Percentiles rank a stretch among this genome's conserved stretches.
phyloP scores from a whole-genome alignment of 2,113 vertebrate species.

The Carettochelys insculpta region DNA sequence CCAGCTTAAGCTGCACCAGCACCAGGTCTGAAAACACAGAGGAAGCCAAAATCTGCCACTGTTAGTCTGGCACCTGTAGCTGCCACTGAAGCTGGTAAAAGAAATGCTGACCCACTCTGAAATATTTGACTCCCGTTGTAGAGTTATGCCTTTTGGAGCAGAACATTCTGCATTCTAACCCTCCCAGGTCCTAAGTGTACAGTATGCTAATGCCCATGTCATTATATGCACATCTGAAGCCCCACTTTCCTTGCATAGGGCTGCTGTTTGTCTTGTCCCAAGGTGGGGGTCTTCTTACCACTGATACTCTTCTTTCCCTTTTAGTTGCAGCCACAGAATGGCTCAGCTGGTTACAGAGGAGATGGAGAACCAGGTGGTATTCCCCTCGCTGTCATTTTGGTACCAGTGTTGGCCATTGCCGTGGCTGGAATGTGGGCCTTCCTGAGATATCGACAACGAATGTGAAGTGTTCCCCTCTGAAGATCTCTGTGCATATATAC shows the following conservation, averaged over 20 bases:
- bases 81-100: not conserved
- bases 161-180: not conserved
- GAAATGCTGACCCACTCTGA: not conserved
- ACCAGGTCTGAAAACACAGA: not conserved
- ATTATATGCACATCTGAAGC: not conserved
- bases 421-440: slow-evolving; percentile 66
- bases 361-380: slow-evolving; percentile 75
- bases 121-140: not conserved
- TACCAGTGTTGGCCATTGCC: slow-evolving; percentile 73
- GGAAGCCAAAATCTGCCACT: not conserved
- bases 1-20: not conserved
- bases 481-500: slow-evolving; percentile 26
- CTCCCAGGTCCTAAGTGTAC: not conserved
- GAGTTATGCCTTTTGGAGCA: not conserved
- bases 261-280: not conserved
- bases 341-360: slow-evolving; percentile 68
- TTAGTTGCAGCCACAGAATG: slow-evolving; percentile 76
- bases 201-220: not conserved
- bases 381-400: slow-evolving; percentile 71
- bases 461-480: slow-evolving; percentile 61
- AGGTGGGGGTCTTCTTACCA: not conserved
- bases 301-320: slow-evolving; percentile 45
- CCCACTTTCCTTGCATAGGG: not conserved
- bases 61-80: not conserved
- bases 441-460: slow-evolving; percentile 76